Percentiles rank a stretch among this genome's conserved stretches.
These are phyloP conservation scores for Aphelenchoides avenae DNA, from an alignment of 1,140 invertebrate genomes.

Conservation along the genomic window DNA sequence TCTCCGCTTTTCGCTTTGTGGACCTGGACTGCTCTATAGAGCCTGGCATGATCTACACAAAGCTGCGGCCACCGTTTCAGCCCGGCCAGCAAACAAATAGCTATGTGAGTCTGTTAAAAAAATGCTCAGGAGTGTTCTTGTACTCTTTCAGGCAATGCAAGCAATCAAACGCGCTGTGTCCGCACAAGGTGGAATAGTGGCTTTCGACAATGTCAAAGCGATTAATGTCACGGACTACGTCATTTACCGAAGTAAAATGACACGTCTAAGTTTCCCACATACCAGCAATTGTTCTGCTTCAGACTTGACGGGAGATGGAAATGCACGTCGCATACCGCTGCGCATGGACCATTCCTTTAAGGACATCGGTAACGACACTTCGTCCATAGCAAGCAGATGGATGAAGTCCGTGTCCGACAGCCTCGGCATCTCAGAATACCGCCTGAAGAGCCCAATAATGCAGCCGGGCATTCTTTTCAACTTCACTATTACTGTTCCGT, in stretches of 20 bases:
- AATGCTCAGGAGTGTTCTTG: constrained; percentile 1
- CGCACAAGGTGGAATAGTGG: constrained; percentile 8
- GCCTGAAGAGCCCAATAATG: constrained; percentile 8
- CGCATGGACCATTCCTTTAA: constrained; percentile 24
- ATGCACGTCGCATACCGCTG: constrained; percentile 16
- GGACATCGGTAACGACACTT: constrained; percentile 18
- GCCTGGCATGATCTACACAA: constrained; percentile 5
- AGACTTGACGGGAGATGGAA: constrained; percentile 14
- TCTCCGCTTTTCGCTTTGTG: background rate
- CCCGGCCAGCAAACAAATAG: constrained; percentile 19
- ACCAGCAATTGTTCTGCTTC: constrained; percentile 5
- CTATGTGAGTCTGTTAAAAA: constrained; percentile 20
- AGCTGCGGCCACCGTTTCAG: constrained; percentile 14
- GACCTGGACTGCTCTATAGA: background rate
- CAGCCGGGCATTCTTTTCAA: constrained; percentile 28
- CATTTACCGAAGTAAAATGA: constrained; percentile 13
- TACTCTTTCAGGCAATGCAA: constrained; percentile 22
- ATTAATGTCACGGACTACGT: constrained; percentile 20
- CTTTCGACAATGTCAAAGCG: constrained; percentile 15
- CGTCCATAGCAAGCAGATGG: constrained; percentile 14
- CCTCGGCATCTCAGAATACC: constrained; percentile 20
- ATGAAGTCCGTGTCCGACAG: constrained; percentile 24
- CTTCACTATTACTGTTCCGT: constrained; percentile 26
- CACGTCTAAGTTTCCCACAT: background rate
- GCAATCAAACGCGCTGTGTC: constrained; percentile 18